phyloP scores from a whole-genome alignment of 37 sponge, comb jelly and placozoan species.

The Chondrilla cf. caribensis region DNA sequence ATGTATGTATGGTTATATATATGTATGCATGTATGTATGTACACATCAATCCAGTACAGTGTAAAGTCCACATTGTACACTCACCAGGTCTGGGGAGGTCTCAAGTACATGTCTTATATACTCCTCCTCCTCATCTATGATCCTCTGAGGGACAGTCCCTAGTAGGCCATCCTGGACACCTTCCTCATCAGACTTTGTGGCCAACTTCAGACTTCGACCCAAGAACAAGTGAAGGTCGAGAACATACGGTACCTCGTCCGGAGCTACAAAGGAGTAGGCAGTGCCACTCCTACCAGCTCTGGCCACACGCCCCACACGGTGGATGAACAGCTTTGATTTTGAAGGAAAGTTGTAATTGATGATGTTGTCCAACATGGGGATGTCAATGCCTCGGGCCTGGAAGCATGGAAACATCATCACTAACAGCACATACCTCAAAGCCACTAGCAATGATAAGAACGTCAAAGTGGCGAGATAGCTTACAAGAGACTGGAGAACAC shows the following conservation, averaged over 20 bases:
- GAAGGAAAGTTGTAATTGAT: slow-evolving; percentile 94
- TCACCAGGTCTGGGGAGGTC: slow-evolving; percentile 33
- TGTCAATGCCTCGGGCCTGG: slow-evolving; percentile 95
- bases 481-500: neutral
- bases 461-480: neutral
- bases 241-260: slow-evolving; percentile 83
- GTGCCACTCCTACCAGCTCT: slow-evolving; percentile 89
- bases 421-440: neutral
- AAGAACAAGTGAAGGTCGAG: slow-evolving; percentile 90
- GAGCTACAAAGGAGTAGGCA: slow-evolving; percentile 83
- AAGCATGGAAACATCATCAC: no score
- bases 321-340: slow-evolving; percentile 93
- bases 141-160: slow-evolving; percentile 59
- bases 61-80: neutral
- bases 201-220: slow-evolving; percentile 7
- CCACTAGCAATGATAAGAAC: neutral
- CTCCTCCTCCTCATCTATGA: slow-evolving; percentile 63
- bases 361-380: slow-evolving; percentile 94
- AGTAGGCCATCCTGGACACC: slow-evolving; percentile 30
- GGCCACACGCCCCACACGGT: slow-evolving; percentile 96
- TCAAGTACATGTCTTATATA: slow-evolving; percentile 29
- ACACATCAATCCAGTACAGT: neutral
- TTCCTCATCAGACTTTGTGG: no score
- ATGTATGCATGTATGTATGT: no score
- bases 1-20: no score